A percentile compares a stretch with the other conserved stretches of the same genome.
Conservation (phyloP, 2,113 vertebrate species). For the Caracal caracal region DNA sequence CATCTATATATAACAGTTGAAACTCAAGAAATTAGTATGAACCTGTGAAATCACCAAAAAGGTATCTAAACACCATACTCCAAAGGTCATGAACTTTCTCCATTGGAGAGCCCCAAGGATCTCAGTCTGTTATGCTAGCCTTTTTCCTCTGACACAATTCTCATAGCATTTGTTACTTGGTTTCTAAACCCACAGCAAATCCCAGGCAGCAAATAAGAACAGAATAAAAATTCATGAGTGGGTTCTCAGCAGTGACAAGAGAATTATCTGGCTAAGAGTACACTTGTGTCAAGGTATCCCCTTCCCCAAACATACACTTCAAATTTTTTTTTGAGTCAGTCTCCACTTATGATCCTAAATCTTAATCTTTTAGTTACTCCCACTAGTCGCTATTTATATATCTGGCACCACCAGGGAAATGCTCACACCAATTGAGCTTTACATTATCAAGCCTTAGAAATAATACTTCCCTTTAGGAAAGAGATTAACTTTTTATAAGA, state of each 20-base stretch:
- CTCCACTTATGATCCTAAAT: background rate
- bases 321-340: background rate
- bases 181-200: conserved; percentile 55
- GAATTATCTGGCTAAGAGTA: background rate
- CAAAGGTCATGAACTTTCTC: conserved; percentile 35
- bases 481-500: conserved; percentile 9
- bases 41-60: conserved; percentile 20
- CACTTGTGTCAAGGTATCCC: background rate
- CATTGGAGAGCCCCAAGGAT: background rate
- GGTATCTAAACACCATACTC: background rate
- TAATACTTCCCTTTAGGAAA: conserved; percentile 50
- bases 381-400: conserved; percentile 40
- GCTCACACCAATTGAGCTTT: conserved; percentile 17
- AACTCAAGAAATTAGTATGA: background rate
- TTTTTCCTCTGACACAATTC: conserved; percentile 51
- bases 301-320: background rate
- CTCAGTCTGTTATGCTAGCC: background rate
- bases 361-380: conserved; percentile 17
- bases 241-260: background rate
- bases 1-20: background rate
- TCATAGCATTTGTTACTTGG: conserved; percentile 45
- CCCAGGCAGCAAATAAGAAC: conserved; percentile 14
- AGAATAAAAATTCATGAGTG: background rate
- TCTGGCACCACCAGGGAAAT: conserved; percentile 34
- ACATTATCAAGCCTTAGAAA: background rate